Percentiles rank a stretch among this genome's conserved stretches.
Conservation (phyloP, 1,140 invertebrate genomes). For the Apis florea region DNA sequence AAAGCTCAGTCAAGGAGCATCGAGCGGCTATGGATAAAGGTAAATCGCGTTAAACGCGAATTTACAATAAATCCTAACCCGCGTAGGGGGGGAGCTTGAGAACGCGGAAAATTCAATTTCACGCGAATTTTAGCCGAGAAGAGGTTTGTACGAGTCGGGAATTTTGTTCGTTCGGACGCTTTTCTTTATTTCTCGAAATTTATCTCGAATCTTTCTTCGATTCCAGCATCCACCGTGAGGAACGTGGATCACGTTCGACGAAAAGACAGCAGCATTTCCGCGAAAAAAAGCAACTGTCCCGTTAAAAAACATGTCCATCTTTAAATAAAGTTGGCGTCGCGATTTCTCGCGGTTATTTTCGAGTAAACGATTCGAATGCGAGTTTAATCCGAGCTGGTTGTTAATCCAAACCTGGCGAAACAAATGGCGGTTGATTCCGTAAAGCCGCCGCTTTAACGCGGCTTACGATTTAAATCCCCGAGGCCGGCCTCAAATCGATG, state of each 20-base stretch:
- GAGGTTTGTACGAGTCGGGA: too few species aligned
- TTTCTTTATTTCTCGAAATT: background rate
- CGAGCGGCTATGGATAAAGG: slow-evolving; percentile 38
- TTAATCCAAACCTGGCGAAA: slow-evolving; percentile 29
- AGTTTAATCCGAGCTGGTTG: slow-evolving; percentile 32
- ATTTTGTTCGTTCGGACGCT: background rate
- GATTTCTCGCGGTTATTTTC: slow-evolving; percentile 7
- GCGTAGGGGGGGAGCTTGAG: background rate
- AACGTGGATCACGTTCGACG: too few species aligned
- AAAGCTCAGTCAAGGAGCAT: slow-evolving; percentile 45
- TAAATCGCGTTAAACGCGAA: slow-evolving; percentile 37
- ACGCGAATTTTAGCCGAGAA: background rate
- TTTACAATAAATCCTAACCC: slow-evolving; percentile 21
- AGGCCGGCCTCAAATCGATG: slow-evolving; percentile 3
- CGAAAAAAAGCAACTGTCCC: too few species aligned
- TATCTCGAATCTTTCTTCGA: background rate
- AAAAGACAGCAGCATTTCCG: too few species aligned
- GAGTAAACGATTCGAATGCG: background rate
- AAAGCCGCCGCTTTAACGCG: slow-evolving; percentile 30
- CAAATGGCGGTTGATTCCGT: slow-evolving; percentile 15
- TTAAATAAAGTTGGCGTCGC: background rate
- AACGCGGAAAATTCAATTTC: slow-evolving; percentile 25
- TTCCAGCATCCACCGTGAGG: too few species aligned
- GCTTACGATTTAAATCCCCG: slow-evolving; percentile 37
- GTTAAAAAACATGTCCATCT: too few species aligned